These are phyloP conservation scores for Dicycla oo DNA, from an alignment of 2,888 invertebrate species.

Conservation along the genomic window DNA sequence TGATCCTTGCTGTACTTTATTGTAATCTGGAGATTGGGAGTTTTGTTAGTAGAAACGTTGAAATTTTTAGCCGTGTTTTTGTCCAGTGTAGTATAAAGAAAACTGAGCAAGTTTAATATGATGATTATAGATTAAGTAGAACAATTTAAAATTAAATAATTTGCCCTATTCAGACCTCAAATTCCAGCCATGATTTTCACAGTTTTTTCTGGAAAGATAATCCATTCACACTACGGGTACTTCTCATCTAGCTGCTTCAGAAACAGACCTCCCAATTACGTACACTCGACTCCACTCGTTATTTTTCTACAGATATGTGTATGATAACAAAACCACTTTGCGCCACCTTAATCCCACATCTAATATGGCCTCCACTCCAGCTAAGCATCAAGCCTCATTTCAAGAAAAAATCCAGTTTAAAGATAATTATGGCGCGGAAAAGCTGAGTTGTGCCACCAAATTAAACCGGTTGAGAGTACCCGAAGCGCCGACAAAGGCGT, in stretches of 20 bases:
- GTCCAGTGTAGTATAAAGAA: not conserved
- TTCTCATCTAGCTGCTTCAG: conserved; percentile 8
- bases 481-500: conserved; percentile 66
- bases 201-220: not conserved
- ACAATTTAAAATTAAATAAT: not conserved
- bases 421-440: conserved; percentile 74
- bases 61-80: not conserved
- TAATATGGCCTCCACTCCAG: conserved; percentile 51
- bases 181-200: not conserved
- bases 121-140: not conserved
- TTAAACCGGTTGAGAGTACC: conserved; percentile 72
- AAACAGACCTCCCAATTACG: conserved; percentile 33
- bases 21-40: conserved; percentile 23
- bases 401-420: conserved; percentile 69
- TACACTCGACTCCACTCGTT: conserved; percentile 33
- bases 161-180: not conserved
- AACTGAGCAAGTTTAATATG: not conserved
- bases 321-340: conserved; percentile 63
- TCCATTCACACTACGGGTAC: not conserved
- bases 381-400: conserved; percentile 52
- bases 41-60: conserved; percentile 2
- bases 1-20: conserved; percentile 35
- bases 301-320: conserved; percentile 58
- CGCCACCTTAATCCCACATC: conserved; percentile 66
- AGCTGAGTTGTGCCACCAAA: conserved; percentile 74